phyloP scores from a whole-genome alignment of 2,888 invertebrate species.

The Clepsis dumicolana region DNA sequence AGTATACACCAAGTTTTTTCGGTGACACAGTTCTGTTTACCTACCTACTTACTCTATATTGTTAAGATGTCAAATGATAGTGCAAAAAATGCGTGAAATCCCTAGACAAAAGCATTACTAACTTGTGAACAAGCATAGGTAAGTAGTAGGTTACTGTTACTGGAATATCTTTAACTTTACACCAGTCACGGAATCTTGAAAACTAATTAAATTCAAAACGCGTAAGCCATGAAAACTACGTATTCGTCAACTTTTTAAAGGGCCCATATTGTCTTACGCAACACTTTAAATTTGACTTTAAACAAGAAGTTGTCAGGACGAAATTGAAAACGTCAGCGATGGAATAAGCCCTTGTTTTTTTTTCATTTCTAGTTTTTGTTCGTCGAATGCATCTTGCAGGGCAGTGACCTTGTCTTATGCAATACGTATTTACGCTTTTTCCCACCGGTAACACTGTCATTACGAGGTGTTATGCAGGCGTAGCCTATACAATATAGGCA shows the following conservation, averaged over 20 bases:
- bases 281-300: neutral
- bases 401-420: conserved; percentile 11
- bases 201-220: conserved; percentile 9
- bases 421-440: conserved; percentile 9
- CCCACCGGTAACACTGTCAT: neutral
- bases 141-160: neutral
- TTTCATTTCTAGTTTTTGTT: neutral
- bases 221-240: neutral
- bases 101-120: too few species aligned
- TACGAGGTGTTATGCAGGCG: neutral
- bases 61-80: too few species aligned
- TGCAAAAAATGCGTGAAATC: too few species aligned
- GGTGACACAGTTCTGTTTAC: too few species aligned
- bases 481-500: too few species aligned
- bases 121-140: too few species aligned
- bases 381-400: neutral
- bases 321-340: neutral
- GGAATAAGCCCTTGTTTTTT: neutral
- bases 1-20: too few species aligned
- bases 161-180: neutral
- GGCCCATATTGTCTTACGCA: neutral
- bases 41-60: too few species aligned
- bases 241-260: neutral
- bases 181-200: conserved; percentile 12
- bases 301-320: neutral